Evolutionary conservation across 1,140 invertebrate genomes (phyloP).

Genomic region (Bombus sibiricus): DNA sequence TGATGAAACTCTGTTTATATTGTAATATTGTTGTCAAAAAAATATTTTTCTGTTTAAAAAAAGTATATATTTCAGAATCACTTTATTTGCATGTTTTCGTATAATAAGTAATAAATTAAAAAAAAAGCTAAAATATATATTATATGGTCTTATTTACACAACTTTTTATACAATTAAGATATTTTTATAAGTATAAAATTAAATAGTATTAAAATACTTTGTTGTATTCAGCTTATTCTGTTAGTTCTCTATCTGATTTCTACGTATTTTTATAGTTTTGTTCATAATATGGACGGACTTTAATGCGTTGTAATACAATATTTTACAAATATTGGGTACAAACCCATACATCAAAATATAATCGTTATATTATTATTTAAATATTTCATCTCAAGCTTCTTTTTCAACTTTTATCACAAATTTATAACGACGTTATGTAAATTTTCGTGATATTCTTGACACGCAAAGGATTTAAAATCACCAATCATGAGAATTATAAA

Average conservation of each 20-base stretch:
- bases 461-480: neutral
- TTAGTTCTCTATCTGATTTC: neutral
- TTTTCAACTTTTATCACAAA: neutral
- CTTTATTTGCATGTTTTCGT: conserved; percentile 12
- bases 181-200: conserved; percentile 5
- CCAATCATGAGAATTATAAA: neutral
- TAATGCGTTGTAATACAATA: neutral
- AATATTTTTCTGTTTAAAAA: neutral
- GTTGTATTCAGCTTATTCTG: neutral
- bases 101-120: conserved; percentile 16
- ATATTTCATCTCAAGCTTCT: neutral
- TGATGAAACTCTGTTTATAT: neutral
- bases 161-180: neutral
- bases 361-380: neutral
- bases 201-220: neutral
- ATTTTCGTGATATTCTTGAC: neutral
- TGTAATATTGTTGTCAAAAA: neutral
- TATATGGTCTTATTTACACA: neutral
- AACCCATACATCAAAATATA: neutral
- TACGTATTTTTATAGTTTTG: neutral
- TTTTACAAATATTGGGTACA: conserved; percentile 19
- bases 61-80: neutral
- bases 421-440: neutral
- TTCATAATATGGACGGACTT: conserved; percentile 33
- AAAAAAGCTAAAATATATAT: neutral